These are phyloP conservation scores for Porites lobata DNA, from an alignment of 92 coral and sea anemone species.

Conservation along the genomic window DNA sequence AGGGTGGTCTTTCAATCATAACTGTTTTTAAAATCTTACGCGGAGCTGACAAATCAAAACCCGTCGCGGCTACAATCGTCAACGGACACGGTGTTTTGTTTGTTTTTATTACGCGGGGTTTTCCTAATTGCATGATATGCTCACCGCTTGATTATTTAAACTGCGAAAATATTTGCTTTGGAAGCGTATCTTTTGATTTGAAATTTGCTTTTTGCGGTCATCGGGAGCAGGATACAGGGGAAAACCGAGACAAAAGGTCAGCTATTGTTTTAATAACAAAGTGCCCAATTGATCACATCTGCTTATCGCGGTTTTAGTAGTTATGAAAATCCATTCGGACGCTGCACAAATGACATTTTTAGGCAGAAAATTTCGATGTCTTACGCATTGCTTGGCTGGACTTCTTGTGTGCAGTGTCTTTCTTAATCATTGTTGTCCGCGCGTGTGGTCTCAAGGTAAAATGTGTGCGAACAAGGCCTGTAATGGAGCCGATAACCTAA, in stretches of 20 bases:
- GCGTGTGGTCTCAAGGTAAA: constrained; percentile 35
- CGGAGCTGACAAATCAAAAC: constrained; percentile 6
- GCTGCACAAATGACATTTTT: neutral
- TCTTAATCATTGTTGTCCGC: too few relatives aligned
- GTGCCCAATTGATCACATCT: constrained; percentile 68
- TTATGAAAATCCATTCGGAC: constrained; percentile 6
- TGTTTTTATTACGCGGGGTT: constrained; percentile 49
- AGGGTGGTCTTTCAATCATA: constrained; percentile 36
- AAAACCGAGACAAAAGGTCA: constrained; percentile 61
- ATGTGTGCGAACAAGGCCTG: neutral
- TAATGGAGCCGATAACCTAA: neutral
- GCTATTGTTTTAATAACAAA: constrained; percentile 63
- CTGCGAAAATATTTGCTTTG: constrained; percentile 73
- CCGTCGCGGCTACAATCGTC: neutral
- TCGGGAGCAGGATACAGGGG: constrained; percentile 5
- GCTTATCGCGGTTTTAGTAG: constrained; percentile 74
- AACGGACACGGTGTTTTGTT: constrained; percentile 49
- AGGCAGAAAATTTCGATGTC: neutral
- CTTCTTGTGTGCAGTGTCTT: neutral
- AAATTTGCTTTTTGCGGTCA: constrained; percentile 31
- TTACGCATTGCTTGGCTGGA: neutral
- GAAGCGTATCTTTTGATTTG: constrained; percentile 31
- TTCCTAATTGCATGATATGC: constrained; percentile 52
- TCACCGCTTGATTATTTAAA: constrained; percentile 60
- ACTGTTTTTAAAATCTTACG: constrained; percentile 21